Evolutionary conservation across 2,888 invertebrate species (phyloP), one percentile per base, ranked within the genome.

Genomic region (Deilephila elpenor): DNA sequence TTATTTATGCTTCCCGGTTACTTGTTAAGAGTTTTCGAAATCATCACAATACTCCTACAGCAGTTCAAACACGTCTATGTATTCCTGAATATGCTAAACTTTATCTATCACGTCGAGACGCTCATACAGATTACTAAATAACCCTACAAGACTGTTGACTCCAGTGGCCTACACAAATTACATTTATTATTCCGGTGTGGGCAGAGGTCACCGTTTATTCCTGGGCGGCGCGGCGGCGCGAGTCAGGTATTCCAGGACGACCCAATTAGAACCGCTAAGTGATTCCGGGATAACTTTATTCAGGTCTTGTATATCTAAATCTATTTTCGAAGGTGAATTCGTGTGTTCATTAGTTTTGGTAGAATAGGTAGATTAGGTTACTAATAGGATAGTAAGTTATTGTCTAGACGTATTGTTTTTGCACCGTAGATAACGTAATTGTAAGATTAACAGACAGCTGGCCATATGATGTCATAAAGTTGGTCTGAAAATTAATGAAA

Each of bases 211-310:
- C 2, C 25, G 62, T 32, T 51, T 67, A 67, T 67, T 67, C 51
- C 25, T 25, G 17, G 25, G 3, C 44, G 44, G 1, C 60, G 59
- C 14, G 32, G 3, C 44, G 61, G n/a, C 20, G 44, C 25, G 17
- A 44, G 17, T 25, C 20, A 14, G 29, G 25, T 67, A 67, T 67
- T 67, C 25, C 67, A 14, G 17, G 6, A 37, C 34, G 61, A 17
- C n/a, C 67, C 67, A 67, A 67, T 67, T 67, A 67, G 25, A 67
- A 6, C 20, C 44, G 25, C 62, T 25, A 20, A 67, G 67, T 44
- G 44, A 67, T 67, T 67, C 44, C n/a, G 8, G 44, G 1, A 19
- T n/a, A 56, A 56, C 51, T 25, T 44, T 67, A 51, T 51, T 14
- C 51, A 19, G 5, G 5, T 59, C 59, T 59, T 17, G 60, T 60